Conservation (phyloP, 1,140 invertebrate genomes). For the Apocrypta bakeri region DNA sequence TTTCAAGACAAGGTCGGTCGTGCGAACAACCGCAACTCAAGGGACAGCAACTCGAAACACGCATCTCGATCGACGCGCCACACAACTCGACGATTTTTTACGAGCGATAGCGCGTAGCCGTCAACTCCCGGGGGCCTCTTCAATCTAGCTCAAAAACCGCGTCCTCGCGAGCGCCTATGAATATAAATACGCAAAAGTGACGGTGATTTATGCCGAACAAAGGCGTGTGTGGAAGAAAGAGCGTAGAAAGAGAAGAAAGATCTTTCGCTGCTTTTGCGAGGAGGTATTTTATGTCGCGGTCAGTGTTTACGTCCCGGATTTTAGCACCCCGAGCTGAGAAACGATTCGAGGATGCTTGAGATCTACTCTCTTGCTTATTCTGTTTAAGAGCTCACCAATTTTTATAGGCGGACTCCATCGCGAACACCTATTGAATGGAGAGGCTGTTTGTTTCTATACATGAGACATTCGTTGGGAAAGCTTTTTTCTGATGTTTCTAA, state of each 20-base stretch:
- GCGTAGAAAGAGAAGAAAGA: constrained; percentile 56
- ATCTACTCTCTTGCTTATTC: constrained; percentile 40
- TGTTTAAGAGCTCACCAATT: constrained; percentile 64
- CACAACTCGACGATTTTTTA: constrained; percentile 67
- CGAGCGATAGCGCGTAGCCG: constrained; percentile 58
- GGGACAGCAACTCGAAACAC: constrained; percentile 15
- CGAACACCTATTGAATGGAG: not conserved
- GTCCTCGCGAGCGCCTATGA: constrained; percentile 60
- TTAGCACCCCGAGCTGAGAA: constrained; percentile 59
- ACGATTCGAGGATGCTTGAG: constrained; percentile 57
- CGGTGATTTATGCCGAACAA: constrained; percentile 66
- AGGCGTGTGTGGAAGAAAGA: not conserved
- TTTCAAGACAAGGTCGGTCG: constrained; percentile 14
- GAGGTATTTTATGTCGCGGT: constrained; percentile 68
- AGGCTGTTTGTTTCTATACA: not conserved
- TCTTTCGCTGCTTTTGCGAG: constrained; percentile 60
- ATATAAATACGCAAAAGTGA: constrained; percentile 66
- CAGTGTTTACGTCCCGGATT: constrained; percentile 68
- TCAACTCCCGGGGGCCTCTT: constrained; percentile 61
- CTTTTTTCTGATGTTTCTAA: too few relatives aligned
- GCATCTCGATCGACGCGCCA: constrained; percentile 56
- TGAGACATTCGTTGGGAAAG: not conserved
- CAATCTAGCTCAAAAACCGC: constrained; percentile 64
- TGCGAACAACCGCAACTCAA: constrained; percentile 32
- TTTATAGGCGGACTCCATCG: constrained; percentile 58